Base-by-base conservation (phyloP, 2,888 invertebrate genomes). In the Sericinus montela region DNA sequence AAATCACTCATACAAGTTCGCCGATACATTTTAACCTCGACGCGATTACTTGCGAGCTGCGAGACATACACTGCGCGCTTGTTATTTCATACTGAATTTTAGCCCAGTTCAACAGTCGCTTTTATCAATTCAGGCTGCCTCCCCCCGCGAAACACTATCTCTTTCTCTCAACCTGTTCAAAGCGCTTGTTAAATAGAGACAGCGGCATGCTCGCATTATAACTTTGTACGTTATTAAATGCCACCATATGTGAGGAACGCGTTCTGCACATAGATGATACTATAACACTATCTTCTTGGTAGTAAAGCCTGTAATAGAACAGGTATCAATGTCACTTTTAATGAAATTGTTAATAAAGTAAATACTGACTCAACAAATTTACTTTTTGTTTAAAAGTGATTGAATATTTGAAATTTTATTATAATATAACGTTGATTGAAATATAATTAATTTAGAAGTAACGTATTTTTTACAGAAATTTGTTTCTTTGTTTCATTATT, bases 41-140 rank as follows among this genome's bases (percentile, higher is more conserved):
- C 73, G 75, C 76, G 52, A 45, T 59, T 63, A 61, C 65, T 58
- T 56, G 61, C 61, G 56, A 66, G 56, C 59, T 57, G 62, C 68
- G 66, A 64, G 58, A 64, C 67, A 71, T 69, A 67, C 67, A 56
- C 71, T 66, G 59, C 70, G 61, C 75, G 70, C 66, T 66, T 57
- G 75, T 71, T 76, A 72, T 72, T 74, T 72, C 60, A 76, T 79
- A 88, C 87, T 88, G 81, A 87, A 77, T 81, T 83, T 82, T 80
- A 69, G 78, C 72, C 65, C 72, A 71, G 79, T 75, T 73, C 77
- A 76, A 79, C 82, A 75, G 84, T 86, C 80, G 87, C 80, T 88
- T 88, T 84, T 88, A 88, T 87, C 82, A 88, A 80, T 80, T 84
- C 82, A 73, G 62, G 59, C 69, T 68, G 56, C 49, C 68, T 59